A percentile compares a stretch with the other conserved stretches of the same genome.
phyloP scores from a whole-genome alignment of 2,113 vertebrate species.

The Irena cyanogastra region DNA sequence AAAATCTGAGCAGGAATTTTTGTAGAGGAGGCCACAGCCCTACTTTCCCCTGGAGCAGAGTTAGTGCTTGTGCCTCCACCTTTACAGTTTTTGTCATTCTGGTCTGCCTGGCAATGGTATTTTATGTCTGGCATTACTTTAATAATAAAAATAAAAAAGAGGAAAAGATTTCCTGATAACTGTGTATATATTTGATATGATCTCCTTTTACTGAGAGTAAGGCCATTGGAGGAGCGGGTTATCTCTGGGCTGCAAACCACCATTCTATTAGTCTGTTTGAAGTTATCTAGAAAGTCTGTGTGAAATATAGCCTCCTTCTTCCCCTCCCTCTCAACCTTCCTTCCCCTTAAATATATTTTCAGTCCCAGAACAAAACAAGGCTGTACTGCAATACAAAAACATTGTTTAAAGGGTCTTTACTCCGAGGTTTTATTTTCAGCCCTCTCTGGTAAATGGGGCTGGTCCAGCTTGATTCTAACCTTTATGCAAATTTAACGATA shows the following conservation, averaged over 20 bases:
- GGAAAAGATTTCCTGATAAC: conserved; percentile 42
- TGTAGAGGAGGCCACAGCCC: neutral
- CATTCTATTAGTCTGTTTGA: conserved; percentile 64
- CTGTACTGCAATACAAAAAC: neutral
- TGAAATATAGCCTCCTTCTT: conserved; percentile 48
- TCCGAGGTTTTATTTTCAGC: neutral
- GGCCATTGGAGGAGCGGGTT: conserved; percentile 54
- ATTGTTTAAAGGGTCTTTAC: neutral
- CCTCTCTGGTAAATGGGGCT: neutral
- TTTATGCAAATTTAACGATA: conserved; percentile 69
- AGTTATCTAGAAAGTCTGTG: conserved; percentile 62
- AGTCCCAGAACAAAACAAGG: conserved; percentile 31
- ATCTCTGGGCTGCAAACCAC: conserved; percentile 52
- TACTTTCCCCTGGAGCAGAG: neutral
- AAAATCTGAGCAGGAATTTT: neutral
- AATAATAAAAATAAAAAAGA: conserved; percentile 55
- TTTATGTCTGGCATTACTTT: conserved; percentile 47
- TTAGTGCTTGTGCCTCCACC: neutral
- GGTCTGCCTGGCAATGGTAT: conserved; percentile 1
- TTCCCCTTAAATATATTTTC: conserved; percentile 47
- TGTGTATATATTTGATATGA: conserved; percentile 36
- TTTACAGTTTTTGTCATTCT: neutral
- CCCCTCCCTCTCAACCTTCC: neutral
- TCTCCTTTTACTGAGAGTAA: conserved; percentile 40
- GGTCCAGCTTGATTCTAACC: conserved; percentile 59